Evolutionary conservation across 2,888 invertebrate genomes (phyloP).

Genomic region (Macropis europaea): DNA sequence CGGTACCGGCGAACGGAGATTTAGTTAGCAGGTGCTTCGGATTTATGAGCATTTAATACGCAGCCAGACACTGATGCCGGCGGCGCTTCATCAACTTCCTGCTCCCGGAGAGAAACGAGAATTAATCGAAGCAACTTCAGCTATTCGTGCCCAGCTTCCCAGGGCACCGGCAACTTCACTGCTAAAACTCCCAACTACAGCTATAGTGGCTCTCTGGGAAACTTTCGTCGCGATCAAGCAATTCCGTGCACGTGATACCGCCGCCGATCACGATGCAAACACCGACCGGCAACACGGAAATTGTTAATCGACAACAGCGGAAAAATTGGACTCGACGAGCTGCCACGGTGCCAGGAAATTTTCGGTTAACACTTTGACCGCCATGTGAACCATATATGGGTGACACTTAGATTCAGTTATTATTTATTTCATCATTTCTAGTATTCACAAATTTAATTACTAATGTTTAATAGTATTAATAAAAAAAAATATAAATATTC

Average conservation of each 20-base stretch:
- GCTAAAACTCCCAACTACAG: too few species aligned
- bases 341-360: background rate
- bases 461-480: too few species aligned
- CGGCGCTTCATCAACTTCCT: constrained; percentile 68
- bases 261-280: constrained; percentile 15
- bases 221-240: constrained; percentile 22
- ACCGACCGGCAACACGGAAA: background rate
- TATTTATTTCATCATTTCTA: too few species aligned
- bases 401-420: too few species aligned
- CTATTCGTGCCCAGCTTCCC: constrained; percentile 63
- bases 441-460: too few species aligned
- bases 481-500: too few species aligned
- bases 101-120: constrained; percentile 66
- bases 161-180: constrained; percentile 1
- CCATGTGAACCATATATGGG: too few species aligned
- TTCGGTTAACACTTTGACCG: too few species aligned
- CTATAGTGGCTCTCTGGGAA: too few species aligned
- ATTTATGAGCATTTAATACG: constrained; percentile 52
- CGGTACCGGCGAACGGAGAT: constrained; percentile 3
- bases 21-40: constrained; percentile 43
- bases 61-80: constrained; percentile 34
- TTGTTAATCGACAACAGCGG: background rate
- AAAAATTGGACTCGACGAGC: background rate
- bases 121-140: constrained; percentile 74
- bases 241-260: constrained; percentile 25